phyloP scores from a whole-genome alignment of 2,113 vertebrate species.

The Bos javanicus region DNA sequence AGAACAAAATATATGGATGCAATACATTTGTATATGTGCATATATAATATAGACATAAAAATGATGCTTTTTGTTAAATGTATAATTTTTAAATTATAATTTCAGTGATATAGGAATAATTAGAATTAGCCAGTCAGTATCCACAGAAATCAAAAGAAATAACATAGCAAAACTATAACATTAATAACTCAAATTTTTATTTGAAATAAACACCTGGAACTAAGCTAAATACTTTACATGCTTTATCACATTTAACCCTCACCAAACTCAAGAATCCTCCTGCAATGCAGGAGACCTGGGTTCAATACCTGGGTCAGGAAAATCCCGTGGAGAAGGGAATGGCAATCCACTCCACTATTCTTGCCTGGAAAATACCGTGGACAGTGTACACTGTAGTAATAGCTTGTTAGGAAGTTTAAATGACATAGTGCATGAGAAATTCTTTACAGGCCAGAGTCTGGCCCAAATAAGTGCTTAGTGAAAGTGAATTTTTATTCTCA shows the following conservation, averaged over 20 bases:
- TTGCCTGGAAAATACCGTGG: background rate
- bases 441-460: background rate
- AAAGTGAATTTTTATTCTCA: background rate
- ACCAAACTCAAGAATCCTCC: background rate
- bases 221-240: background rate
- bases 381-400: background rate
- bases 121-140: background rate
- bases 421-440: background rate
- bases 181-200: background rate
- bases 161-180: background rate
- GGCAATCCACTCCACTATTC: background rate
- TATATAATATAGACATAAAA: background rate
- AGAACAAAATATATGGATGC: constrained; percentile 15
- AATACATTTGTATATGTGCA: background rate
- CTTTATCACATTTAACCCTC: background rate
- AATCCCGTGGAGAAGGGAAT: background rate
- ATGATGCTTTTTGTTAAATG: background rate
- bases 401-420: background rate
- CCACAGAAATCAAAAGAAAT: background rate
- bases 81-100: constrained; percentile 24
- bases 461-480: background rate
- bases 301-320: background rate
- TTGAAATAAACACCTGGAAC: background rate
- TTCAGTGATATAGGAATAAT: background rate
- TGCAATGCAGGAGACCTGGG: background rate